Evolutionary conservation across 1,140 invertebrate genomes (phyloP).

Genomic region (Triops longicaudatus): DNA sequence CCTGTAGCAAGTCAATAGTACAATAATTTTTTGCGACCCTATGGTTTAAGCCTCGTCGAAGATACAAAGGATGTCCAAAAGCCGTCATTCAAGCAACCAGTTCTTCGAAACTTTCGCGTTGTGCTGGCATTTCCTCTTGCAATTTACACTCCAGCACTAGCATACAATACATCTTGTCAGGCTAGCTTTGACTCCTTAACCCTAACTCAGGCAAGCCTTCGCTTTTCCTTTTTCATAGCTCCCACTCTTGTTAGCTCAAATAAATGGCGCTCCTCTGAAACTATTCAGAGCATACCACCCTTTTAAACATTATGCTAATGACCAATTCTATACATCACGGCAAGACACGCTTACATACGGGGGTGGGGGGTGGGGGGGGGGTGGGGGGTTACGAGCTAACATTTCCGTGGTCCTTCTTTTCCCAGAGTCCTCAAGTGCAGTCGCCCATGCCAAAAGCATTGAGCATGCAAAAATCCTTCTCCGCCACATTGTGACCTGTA

Average conservation of each 20-base stretch:
- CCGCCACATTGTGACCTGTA: slow-evolving; percentile 7
- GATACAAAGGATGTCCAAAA: no score
- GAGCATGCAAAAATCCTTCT: slow-evolving; percentile 8
- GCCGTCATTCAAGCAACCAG: neutral
- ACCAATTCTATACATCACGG: slow-evolving; percentile 9
- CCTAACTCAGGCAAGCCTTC: neutral
- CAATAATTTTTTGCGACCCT: no score
- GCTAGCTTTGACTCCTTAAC: neutral
- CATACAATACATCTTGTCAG: slow-evolving; percentile 5
- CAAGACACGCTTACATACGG: neutral
- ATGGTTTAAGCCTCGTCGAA: no score
- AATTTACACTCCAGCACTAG: slow-evolving; percentile 4
- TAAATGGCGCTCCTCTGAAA: slow-evolving; percentile 7
- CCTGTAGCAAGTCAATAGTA: no score
- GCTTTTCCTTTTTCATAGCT: neutral
- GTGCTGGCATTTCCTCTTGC: neutral
- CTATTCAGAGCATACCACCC: neutral
- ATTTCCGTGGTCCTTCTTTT: neutral
- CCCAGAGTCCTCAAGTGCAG: neutral
- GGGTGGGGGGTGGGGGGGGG: neutral
- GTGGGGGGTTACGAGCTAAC: neutral
- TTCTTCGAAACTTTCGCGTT: neutral
- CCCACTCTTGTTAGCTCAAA: slow-evolving; percentile 2
- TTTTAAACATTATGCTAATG: slow-evolving; percentile 12
- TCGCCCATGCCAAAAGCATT: slow-evolving; percentile 11